phyloP scores from a whole-genome alignment of 2,113 vertebrate species.

The Chrysochloris asiatica region DNA sequence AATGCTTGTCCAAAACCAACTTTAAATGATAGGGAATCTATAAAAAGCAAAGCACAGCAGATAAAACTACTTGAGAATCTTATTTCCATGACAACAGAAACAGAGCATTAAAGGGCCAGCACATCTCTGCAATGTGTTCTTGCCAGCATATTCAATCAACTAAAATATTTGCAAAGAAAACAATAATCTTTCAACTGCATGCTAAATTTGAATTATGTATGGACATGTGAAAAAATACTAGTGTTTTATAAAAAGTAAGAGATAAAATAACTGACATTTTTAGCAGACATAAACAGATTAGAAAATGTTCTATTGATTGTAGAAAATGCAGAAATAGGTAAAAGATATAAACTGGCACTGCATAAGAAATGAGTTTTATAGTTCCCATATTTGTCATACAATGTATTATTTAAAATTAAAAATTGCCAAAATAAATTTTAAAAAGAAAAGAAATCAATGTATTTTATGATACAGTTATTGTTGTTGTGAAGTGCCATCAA shows the following conservation, averaged over 20 bases:
- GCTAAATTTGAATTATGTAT: neutral
- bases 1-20: conserved; percentile 76
- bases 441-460: neutral
- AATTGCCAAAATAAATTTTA: neutral
- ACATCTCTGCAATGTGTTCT: conserved; percentile 68
- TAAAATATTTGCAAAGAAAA: conserved; percentile 2
- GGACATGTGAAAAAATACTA: neutral
- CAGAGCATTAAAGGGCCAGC: conserved; percentile 78
- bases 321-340: conserved; percentile 23
- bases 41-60: conserved; percentile 82
- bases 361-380: neutral
- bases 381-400: neutral
- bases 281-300: neutral
- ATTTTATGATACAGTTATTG: no score
- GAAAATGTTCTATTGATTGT: neutral
- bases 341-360: neutral
- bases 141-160: conserved; percentile 22
- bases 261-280: neutral
- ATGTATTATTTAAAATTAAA: neutral
- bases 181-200: neutral
- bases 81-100: conserved; percentile 87
- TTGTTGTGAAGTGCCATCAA: no score
- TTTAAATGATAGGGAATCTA: conserved; percentile 77
- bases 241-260: neutral
- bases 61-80: conserved; percentile 80